phyloP scores from a whole-genome alignment of 2,797 vertebrate genomes.

The Notolabrus celidotus region DNA sequence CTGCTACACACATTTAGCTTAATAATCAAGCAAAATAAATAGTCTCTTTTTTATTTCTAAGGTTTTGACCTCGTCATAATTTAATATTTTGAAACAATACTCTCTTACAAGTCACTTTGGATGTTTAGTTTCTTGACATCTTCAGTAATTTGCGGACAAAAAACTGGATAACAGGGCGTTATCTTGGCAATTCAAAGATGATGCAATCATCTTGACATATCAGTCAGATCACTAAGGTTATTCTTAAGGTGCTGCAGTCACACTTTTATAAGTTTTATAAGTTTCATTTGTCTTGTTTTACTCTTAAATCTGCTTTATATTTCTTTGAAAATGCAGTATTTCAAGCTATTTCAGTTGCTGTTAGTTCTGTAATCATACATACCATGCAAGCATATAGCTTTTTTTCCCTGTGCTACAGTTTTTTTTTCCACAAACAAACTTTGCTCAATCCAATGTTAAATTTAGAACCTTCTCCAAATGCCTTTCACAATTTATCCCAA shows the following conservation, averaged over 20 bases:
- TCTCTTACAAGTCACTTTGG: not conserved
- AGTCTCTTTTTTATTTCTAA: not conserved
- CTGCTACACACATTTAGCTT: slow-evolving; percentile 23
- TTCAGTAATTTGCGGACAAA: not conserved
- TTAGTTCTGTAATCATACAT: not conserved
- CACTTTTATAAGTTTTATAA: not conserved
- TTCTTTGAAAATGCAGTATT: not conserved
- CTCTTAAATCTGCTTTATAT: not conserved
- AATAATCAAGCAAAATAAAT: slow-evolving; percentile 10
- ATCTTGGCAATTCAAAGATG: not conserved
- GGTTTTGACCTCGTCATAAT: slow-evolving; percentile 14
- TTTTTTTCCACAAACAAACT: slow-evolving; percentile 38
- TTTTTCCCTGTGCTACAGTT: not conserved
- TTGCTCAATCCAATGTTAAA: slow-evolving; percentile 32
- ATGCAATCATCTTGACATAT: not conserved
- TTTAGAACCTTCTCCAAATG: slow-evolving; percentile 32
- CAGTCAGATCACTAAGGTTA: slow-evolving; percentile 1
- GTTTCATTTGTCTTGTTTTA: not conserved
- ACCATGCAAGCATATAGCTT: not conserved
- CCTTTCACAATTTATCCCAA: slow-evolving; percentile 49
- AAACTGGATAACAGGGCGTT: not conserved
- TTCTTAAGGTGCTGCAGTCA: not conserved
- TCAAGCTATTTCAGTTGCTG: not conserved
- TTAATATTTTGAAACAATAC: not conserved
- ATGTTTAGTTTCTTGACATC: not conserved